Percentiles rank a stretch among this genome's conserved stretches.
Conservation (phyloP, 2,797 vertebrate genomes). For the Lagodon rhomboides region DNA sequence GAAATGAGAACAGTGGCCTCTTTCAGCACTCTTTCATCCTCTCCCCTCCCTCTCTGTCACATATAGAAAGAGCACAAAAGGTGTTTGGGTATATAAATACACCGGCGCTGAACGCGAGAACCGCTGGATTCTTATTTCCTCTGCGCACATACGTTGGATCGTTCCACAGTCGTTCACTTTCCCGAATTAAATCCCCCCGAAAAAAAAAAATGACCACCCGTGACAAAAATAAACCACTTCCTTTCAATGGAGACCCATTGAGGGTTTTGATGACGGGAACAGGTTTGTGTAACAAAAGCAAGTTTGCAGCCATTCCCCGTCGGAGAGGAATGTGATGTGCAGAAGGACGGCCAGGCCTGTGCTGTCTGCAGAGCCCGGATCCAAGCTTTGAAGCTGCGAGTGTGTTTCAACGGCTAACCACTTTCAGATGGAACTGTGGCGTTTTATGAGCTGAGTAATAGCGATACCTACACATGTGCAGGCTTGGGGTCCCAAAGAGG, state of each 20-base stretch:
- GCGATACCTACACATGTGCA: conserved; percentile 87
- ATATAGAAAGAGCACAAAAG: conserved; percentile 76
- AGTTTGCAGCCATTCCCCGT: conserved; percentile 78
- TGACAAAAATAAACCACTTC: conserved; percentile 70
- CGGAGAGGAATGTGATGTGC: conserved; percentile 78
- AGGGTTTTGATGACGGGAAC: conserved; percentile 76
- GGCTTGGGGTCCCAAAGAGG: conserved; percentile 82
- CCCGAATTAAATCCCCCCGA: conserved; percentile 37
- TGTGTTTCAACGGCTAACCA: conserved; percentile 87
- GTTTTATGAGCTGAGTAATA: conserved; percentile 87
- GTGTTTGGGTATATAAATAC: conserved; percentile 58
- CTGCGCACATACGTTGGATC: conserved; percentile 20
- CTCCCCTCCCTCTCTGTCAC: conserved; percentile 70
- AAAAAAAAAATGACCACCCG: conserved; percentile 42
- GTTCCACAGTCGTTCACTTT: conserved; percentile 24
- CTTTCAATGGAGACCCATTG: conserved; percentile 52
- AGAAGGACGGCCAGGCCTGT: conserved; percentile 69
- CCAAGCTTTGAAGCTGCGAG: conserved; percentile 86
- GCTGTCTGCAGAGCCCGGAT: conserved; percentile 79
- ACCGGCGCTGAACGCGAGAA: conserved; percentile 30
- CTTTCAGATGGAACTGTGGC: conserved; percentile 89
- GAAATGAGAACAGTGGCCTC: conserved; percentile 84
- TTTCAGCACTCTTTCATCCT: conserved; percentile 80
- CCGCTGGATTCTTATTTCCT: conserved; percentile 17
- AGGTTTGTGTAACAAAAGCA: conserved; percentile 80